Base-by-base conservation (phyloP, 2,113 vertebrate genomes). In the Sander vitreus region DNA sequence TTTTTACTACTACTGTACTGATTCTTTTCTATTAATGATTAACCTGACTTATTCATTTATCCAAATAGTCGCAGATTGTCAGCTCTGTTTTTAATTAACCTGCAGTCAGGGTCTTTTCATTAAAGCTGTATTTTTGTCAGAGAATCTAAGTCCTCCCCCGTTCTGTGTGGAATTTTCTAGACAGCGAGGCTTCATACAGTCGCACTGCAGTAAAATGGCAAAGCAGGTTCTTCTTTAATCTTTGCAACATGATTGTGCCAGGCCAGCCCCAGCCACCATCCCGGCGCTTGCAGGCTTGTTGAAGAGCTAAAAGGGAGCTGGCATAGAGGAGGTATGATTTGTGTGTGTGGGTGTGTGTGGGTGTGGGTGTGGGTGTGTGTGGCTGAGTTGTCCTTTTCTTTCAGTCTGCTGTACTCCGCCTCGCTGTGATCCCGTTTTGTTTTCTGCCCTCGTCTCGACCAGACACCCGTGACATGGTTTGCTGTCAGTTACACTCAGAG, bases 381-480 rank as follows among this genome's bases (percentile, higher is more conserved):
- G 83, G 78, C 78, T 83, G 79, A 83, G 54, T 73, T 85, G 73
- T 80, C 81, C 74, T 48, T 89, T 85, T 85, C 64, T 81, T 30
- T 64, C 55, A 50, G 36, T 9, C 54, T 5, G 43, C 63, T 33
- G 66, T 14, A 2, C 70, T 81, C 51, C 23, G 5, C 71, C 53
- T 69, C 68, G 33, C 73, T 65, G 27, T 23, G 58, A 65, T 79
- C 69, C 65, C 39, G 27, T 67, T 81, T 70, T 43, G 25, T 74
- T 7, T 67, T 62, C 36, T 70, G 50, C 33, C 55, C 60, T 71
- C 14, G 54, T 18, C 47, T 76, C 33, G 51, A 0, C 19, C 62
- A 19, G 55, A 39, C 23, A 27, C 6, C 13, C 11, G 3, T 80
- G 73, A 71, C 76, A n/a, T 47, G 66, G 30, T 45, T 8, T 16